phyloP scores from a whole-genome alignment of 2,113 vertebrate species.

The Dipodomys merriami region DNA sequence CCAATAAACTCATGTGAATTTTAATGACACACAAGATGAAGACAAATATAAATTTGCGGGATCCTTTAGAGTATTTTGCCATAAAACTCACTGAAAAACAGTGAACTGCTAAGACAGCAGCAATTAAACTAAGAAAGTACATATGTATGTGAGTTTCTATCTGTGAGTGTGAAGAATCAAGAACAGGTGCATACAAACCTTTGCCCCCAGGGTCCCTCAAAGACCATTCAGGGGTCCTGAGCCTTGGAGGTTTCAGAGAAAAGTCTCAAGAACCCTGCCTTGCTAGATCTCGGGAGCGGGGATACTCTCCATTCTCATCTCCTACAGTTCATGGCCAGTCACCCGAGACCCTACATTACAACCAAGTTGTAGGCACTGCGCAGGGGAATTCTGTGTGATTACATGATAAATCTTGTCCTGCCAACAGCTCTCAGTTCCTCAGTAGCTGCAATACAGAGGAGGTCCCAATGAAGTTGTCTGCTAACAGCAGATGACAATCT shows the following conservation, averaged over 20 bases:
- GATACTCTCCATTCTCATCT: not conserved
- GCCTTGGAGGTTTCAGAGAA: not conserved
- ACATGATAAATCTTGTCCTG: too few species aligned
- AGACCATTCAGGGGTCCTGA: not conserved
- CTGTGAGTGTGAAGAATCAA: not conserved
- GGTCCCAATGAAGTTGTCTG: rapidly evolving
- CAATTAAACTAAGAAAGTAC: not conserved
- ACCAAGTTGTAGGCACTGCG: not conserved
- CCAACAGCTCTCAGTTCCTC: not conserved
- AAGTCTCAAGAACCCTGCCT: not conserved
- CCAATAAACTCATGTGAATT: conserved; percentile 83
- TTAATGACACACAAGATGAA: conserved; percentile 59
- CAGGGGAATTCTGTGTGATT: too few species aligned
- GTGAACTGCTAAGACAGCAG: not conserved
- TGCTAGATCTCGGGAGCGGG: not conserved
- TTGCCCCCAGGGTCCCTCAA: not conserved
- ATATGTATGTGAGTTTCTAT: too few species aligned
- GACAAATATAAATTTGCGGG: conserved; percentile 36
- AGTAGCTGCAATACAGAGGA: too few species aligned
- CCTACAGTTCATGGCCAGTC: not conserved
- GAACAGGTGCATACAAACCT: not conserved
- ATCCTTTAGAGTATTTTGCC: not conserved
- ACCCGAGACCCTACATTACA: not conserved
- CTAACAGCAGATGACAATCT: too few species aligned
- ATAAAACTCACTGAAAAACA: not conserved